These are phyloP conservation scores for Elysia crispata DNA, from an alignment of 2,888 invertebrate genomes.

Conservation along the genomic window DNA sequence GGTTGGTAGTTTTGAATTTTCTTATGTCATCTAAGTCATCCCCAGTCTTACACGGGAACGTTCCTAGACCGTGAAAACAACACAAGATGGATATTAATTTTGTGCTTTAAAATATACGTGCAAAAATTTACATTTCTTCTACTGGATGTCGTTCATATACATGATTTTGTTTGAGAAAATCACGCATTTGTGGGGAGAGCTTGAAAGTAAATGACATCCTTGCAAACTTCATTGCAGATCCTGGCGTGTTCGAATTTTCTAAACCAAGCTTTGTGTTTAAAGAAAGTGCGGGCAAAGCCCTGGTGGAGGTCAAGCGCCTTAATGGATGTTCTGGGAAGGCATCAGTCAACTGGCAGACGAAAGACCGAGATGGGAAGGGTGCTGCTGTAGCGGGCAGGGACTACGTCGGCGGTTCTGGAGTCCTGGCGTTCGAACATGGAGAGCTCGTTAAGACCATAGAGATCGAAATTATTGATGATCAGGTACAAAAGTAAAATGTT, in stretches of 20 bases:
- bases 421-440: slow-evolving; percentile 75
- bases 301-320: slow-evolving; percentile 78
- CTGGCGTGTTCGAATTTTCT: slow-evolving; percentile 80
- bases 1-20: too few species aligned
- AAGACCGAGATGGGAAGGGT: slow-evolving; percentile 76
- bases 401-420: slow-evolving; percentile 80
- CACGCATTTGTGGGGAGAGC: too few species aligned
- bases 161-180: too few species aligned
- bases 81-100: too few species aligned
- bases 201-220: too few species aligned
- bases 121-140: too few species aligned
- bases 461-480: slow-evolving; percentile 81
- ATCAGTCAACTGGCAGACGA: slow-evolving; percentile 80
- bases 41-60: too few species aligned
- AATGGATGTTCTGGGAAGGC: slow-evolving; percentile 81
- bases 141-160: too few species aligned
- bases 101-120: too few species aligned
- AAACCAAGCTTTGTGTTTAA: slow-evolving; percentile 81
- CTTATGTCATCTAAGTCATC: too few species aligned
- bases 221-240: slow-evolving; percentile 75
- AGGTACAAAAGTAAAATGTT: slow-evolving; percentile 67
- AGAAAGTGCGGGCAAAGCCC: slow-evolving; percentile 80
- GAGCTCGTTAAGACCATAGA: slow-evolving; percentile 80
- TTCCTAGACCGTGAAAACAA: too few species aligned
- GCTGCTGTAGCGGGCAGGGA: slow-evolving; percentile 80